Evolutionary conservation across 2,797 vertebrate species (phyloP).

Genomic region (Microcaecilia unicolor): DNA sequence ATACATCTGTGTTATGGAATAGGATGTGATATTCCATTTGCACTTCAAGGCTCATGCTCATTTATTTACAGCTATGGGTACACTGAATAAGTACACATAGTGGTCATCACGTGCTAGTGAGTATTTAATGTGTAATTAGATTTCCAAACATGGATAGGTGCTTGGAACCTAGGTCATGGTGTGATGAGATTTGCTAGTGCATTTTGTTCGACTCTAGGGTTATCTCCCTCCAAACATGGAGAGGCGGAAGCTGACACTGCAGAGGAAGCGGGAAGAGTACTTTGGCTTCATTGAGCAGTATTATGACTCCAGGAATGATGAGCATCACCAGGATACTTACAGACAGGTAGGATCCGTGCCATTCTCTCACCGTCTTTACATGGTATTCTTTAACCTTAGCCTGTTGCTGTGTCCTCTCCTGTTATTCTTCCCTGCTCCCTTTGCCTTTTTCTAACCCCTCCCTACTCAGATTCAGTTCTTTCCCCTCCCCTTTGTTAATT

Average conservation of each 20-base stretch:
- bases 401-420: no score
- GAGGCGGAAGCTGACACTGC: conserved; percentile 79
- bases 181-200: rapidly evolving
- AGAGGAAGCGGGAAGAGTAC: conserved; percentile 90
- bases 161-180: no score
- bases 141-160: no score
- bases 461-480: not conserved
- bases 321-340: conserved; percentile 92
- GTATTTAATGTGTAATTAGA: not conserved
- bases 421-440: no score
- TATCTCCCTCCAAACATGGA: conserved; percentile 93
- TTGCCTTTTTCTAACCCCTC: not conserved
- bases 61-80: not conserved
- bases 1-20: not conserved
- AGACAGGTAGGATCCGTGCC: conserved; percentile 69
- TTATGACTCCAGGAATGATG: conserved; percentile 93
- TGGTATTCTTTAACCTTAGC: no score
- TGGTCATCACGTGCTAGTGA: not conserved
- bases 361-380: no score
- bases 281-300: conserved; percentile 97
- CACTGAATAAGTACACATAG: not conserved
- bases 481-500: no score
- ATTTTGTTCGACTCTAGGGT: conserved; percentile 54
- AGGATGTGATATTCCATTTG: rapidly evolving
- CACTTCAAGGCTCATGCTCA: not conserved